Base-by-base conservation (phyloP, 2,797 vertebrate species). In the Neostethus bicornis region DNA sequence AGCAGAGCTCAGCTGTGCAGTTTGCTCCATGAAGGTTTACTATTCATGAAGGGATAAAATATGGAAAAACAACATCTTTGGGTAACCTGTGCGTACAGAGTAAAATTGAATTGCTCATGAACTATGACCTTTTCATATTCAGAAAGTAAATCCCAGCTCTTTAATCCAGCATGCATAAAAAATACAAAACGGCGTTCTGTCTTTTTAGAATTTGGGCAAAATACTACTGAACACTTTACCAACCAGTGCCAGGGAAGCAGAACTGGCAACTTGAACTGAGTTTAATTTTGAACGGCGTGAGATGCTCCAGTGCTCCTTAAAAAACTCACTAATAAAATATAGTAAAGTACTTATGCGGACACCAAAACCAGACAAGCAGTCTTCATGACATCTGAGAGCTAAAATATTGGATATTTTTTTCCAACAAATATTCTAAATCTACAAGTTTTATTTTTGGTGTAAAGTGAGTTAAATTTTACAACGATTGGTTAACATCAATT, bases 11-110 rank as follows among this genome's bases (percentile, higher is more conserved):
- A 64, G 70, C 62, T 61, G 37, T 69, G 54, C 65, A 46, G 29
- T 31, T 31, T 12, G 29, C 29, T 31, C 66, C 58, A 64, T 58
- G 58, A 39, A 73, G 66, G 69, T 79, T 77, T 83, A 70, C 67
- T 57, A 35, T 32, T 64, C 81, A 79, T 70, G 64, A 70, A 63
- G 48, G 65, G 73, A 77, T 85, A 85, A 85, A 86, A 85, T 74
- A 77, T 62, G 66, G 43, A 44, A 57, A 45, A 75, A 39, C 60
- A 83, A 89, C 89, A 87, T 90, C 83, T 89, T 86, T 65, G 71
- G 43, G 32, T 49, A 54, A 50, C 60, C 70, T 73, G 65, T 59
- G 48, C 13, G 4, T 54, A 49, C 62, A 32, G 70, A 39, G 62
- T 59, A 53, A 59, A 38, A 71, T 41, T 73, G 29, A 53, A 57